phyloP scores from a whole-genome alignment of 2,797 vertebrate species.

The Halcyon leucocephala region DNA sequence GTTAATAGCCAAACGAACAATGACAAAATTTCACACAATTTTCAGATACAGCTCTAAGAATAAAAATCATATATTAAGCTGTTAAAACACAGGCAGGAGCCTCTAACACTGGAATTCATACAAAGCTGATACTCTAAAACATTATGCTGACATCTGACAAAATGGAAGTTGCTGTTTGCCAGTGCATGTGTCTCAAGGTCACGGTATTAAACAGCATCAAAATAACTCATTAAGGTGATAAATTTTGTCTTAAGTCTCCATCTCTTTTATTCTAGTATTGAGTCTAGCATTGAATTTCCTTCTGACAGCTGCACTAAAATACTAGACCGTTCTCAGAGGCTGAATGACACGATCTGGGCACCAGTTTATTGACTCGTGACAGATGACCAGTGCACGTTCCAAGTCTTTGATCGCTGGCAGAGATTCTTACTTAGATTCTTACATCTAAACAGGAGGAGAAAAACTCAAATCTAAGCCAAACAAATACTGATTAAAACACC shows the following conservation, averaged over 20 bases:
- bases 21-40: not conserved
- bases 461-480: not conserved
- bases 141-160: not conserved
- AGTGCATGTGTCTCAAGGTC: not conserved
- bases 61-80: not conserved
- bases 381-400: not conserved
- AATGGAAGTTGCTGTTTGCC: not conserved
- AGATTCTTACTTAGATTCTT: not conserved
- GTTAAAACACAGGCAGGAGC: not conserved
- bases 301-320: slow-evolving; percentile 17
- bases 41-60: not conserved
- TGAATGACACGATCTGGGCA: not conserved
- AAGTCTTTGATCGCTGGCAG: slow-evolving; percentile 19
- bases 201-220: slow-evolving; percentile 4
- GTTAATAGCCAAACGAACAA: not conserved
- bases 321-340: not conserved
- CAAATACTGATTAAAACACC: not conserved
- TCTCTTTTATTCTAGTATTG: slow-evolving; percentile 6
- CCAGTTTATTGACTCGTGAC: not conserved
- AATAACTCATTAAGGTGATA: not conserved
- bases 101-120: not conserved
- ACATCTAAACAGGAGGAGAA: not conserved
- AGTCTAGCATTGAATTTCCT: slow-evolving; percentile 15
- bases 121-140: not conserved
- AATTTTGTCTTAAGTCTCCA: not conserved